These are phyloP conservation scores for Alethe diademata DNA, from an alignment of 2,113 vertebrate genomes.

Conservation along the genomic window DNA sequence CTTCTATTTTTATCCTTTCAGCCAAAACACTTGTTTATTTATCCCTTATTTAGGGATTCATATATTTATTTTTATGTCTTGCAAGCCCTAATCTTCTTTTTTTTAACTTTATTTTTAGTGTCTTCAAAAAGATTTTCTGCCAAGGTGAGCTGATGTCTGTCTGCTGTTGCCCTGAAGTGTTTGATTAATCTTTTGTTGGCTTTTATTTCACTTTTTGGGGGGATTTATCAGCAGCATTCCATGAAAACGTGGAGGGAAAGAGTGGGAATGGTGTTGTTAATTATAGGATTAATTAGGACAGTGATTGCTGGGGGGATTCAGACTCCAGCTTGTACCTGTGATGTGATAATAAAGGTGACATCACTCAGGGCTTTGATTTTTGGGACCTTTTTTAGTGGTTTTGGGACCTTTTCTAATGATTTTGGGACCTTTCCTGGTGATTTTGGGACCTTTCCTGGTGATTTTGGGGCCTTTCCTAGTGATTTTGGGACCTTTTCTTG, in stretches of 20 bases:
- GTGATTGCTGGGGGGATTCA: background rate
- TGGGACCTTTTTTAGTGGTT: background rate
- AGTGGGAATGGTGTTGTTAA: background rate
- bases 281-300: background rate
- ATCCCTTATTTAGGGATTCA: background rate
- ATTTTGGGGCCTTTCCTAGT: too few relatives aligned
- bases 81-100: background rate
- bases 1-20: too few relatives aligned
- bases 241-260: background rate
- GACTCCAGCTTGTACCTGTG: background rate
- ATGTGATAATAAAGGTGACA: background rate
- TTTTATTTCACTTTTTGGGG: background rate
- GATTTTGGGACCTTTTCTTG: too few relatives aligned
- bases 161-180: background rate
- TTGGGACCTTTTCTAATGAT: background rate
- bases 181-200: background rate
- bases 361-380: background rate
- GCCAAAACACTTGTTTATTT: background rate
- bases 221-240: background rate
- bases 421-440: too few relatives aligned
- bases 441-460: background rate
- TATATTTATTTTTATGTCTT: background rate
- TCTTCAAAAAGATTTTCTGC: conserved; percentile 96
- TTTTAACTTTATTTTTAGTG: conserved; percentile 77
- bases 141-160: conserved; percentile 82